Evolutionary conservation across 1,140 invertebrate species (phyloP).

Genomic region (Lordiphosa collinella): DNA sequence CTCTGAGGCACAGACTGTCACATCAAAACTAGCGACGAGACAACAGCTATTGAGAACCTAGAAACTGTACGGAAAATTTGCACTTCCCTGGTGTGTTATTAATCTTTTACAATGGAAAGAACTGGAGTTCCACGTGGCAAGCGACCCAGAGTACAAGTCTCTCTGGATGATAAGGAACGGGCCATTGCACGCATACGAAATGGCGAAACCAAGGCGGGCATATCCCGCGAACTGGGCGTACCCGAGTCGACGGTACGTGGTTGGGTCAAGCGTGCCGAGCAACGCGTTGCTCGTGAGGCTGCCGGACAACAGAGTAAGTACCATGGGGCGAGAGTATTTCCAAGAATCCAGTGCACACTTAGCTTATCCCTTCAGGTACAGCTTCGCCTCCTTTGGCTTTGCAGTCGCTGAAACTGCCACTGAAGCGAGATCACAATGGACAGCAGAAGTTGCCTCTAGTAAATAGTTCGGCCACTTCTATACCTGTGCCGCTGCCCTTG

Average conservation of each 20-base stretch:
- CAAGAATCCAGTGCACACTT: not conserved
- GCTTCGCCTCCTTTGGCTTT: constrained; percentile 1
- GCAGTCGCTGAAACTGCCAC: constrained; percentile 11
- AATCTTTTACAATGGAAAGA: constrained; percentile 28
- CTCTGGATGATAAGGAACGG: constrained; percentile 51
- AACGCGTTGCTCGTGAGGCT: constrained; percentile 41
- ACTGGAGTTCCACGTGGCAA: constrained; percentile 53
- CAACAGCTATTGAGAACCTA: constrained; percentile 18
- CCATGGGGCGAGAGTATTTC: too few relatives aligned
- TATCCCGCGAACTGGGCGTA: constrained; percentile 58
- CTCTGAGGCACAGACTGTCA: constrained; percentile 30
- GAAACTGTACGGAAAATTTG: constrained; percentile 15
- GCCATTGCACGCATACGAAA: constrained; percentile 57
- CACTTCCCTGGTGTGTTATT: not conserved
- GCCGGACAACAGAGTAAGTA: constrained; percentile 22
- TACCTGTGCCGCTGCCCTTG: constrained; percentile 25
- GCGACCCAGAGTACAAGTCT: constrained; percentile 55
- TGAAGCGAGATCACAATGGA: constrained; percentile 38
- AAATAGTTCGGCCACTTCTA: not conserved
- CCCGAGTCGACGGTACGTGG: constrained; percentile 65
- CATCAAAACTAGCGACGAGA: constrained; percentile 27
- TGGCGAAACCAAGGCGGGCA: constrained; percentile 63
- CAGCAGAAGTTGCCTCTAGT: not conserved
- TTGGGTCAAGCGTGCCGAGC: constrained; percentile 62
- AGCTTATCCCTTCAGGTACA: not conserved